Evolutionary conservation across 2,888 invertebrate genomes (phyloP).

Genomic region (Rhyacophila evoluta): DNA sequence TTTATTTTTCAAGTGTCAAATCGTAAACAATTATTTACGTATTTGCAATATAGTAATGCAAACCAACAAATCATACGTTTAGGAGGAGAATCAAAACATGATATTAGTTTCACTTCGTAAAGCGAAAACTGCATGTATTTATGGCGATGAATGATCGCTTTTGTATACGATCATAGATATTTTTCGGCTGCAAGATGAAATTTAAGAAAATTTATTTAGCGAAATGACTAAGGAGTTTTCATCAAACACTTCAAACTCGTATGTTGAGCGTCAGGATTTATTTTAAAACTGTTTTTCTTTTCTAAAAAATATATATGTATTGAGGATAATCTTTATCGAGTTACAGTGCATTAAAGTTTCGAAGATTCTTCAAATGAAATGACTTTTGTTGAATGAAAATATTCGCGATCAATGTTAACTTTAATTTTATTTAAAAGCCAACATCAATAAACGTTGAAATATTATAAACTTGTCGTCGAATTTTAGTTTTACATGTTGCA

Average conservation of each 20-base stretch:
- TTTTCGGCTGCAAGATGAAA: not conserved
- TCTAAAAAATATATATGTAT: too few relatives aligned
- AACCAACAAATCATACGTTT: too few relatives aligned
- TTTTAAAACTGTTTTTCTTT: not conserved
- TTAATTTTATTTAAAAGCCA: not conserved
- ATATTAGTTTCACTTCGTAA: not conserved
- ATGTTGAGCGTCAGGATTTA: not conserved
- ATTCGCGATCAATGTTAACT: not conserved
- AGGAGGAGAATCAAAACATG: too few relatives aligned
- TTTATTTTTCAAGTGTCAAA: not conserved
- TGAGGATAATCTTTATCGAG: not conserved
- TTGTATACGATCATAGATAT: slow-evolving; percentile 7
- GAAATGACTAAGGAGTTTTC: not conserved
- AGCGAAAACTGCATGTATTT: not conserved
- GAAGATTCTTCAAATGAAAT: not conserved
- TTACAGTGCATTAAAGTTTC: not conserved
- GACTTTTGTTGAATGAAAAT: not conserved
- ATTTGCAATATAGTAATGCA: too few relatives aligned
- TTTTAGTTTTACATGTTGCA: not conserved
- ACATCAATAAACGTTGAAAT: not conserved
- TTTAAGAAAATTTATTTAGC: not conserved
- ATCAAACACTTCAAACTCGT: not conserved
- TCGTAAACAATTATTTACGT: too few relatives aligned
- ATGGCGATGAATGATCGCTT: slow-evolving; percentile 1
- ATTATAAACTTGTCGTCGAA: not conserved